These are phyloP conservation scores for Hololepta plana DNA, from an alignment of 2,888 invertebrate genomes.

Conservation along the genomic window DNA sequence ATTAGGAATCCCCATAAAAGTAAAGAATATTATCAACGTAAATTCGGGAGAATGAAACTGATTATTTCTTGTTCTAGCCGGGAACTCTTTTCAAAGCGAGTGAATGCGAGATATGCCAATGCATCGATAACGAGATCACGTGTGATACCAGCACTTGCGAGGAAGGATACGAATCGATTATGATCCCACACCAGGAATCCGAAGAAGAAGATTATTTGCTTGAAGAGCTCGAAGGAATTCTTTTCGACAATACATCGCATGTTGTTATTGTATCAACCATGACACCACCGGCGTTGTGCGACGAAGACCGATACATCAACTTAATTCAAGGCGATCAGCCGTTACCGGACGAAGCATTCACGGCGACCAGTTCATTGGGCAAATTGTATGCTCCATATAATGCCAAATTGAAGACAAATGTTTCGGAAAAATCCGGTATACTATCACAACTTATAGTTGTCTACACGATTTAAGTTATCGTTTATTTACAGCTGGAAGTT, in stretches of 20 bases:
- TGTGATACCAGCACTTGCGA: slow-evolving; percentile 42
- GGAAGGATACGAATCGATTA: slow-evolving; percentile 7
- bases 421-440: slow-evolving; percentile 15
- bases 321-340: slow-evolving; percentile 31
- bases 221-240: too few species aligned
- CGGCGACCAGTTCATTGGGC: slow-evolving; percentile 36
- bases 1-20: slow-evolving; percentile 45
- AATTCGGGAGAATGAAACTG: slow-evolving; percentile 1
- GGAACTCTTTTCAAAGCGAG: slow-evolving; percentile 40
- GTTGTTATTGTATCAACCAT: slow-evolving; percentile 7
- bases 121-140: slow-evolving; percentile 53
- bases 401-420: slow-evolving; percentile 30
- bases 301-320: slow-evolving; percentile 18
- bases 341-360: slow-evolving; percentile 34
- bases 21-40: too few species aligned
- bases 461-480: slow-evolving; percentile 1
- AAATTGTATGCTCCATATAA: slow-evolving; percentile 32
- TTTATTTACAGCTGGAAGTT: slow-evolving; percentile 34
- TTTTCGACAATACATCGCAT: too few species aligned
- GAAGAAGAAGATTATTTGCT: slow-evolving; percentile 5
- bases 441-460: slow-evolving; percentile 1
- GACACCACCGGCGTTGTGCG: slow-evolving; percentile 6
- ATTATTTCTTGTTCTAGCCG: slow-evolving; percentile 32
- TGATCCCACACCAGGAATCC: slow-evolving; percentile 7
- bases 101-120: slow-evolving; percentile 60